Percentiles rank a stretch among this genome's conserved stretches.
phyloP scores from a whole-genome alignment of 2,888 invertebrate genomes.

The Heterodera filipjevi region DNA sequence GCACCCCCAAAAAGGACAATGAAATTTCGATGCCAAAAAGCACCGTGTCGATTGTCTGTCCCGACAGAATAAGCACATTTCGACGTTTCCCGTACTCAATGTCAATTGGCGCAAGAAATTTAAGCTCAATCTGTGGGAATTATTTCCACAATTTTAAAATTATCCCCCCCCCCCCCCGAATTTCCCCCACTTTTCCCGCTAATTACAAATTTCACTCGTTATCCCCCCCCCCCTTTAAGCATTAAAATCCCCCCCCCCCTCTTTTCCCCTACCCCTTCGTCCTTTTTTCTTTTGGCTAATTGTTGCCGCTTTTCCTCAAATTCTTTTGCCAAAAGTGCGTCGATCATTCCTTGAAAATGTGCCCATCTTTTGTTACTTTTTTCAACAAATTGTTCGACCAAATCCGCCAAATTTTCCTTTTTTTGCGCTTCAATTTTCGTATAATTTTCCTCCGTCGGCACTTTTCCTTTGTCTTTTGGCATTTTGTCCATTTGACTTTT shows the following conservation, averaged over 20 bases:
- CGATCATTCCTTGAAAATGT: not conserved
- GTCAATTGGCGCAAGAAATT: not conserved
- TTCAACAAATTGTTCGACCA: not conserved
- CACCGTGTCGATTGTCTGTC: not conserved
- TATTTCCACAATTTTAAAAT: too few relatives aligned
- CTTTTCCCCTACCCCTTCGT: not conserved
- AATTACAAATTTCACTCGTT: too few relatives aligned
- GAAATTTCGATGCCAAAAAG: slow-evolving; percentile 7
- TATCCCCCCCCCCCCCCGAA: too few relatives aligned
- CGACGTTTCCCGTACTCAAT: not conserved
- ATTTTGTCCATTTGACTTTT: not conserved
- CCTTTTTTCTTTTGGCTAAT: not conserved
- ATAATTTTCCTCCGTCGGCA: not conserved
- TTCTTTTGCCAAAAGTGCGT: not conserved
- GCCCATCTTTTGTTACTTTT: slow-evolving; percentile 7
- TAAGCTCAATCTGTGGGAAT: not conserved
- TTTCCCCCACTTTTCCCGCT: too few relatives aligned
- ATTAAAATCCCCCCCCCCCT: too few relatives aligned
- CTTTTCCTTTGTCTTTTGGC: not conserved
- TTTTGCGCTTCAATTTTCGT: not conserved
- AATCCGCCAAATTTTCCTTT: not conserved
- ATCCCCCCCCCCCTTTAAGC: too few relatives aligned
- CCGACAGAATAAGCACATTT: not conserved
- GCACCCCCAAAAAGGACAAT: not conserved
- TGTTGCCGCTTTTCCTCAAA: not conserved